Percentiles rank a stretch among this genome's conserved stretches.
Evolutionary conservation across 2,797 vertebrate species (phyloP).

Genomic region (Peromyscus nudipes): DNA sequence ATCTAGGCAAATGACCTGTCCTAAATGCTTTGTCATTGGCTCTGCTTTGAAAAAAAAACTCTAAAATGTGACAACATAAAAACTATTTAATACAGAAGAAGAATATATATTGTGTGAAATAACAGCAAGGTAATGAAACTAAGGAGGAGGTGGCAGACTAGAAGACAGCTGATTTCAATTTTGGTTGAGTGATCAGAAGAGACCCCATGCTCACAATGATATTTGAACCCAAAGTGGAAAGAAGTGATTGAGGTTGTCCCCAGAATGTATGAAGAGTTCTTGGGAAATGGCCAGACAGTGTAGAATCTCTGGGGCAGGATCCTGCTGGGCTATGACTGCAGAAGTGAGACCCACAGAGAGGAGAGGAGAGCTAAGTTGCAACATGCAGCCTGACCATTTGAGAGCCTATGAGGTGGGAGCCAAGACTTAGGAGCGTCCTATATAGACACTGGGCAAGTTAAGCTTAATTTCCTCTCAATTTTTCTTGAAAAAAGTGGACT

Average conservation of each 20-base stretch:
- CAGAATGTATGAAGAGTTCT: not conserved
- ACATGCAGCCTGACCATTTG: not conserved
- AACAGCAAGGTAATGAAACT: not conserved
- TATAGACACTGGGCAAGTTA: not conserved
- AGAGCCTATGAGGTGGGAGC: not conserved
- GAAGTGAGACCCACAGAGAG: not conserved
- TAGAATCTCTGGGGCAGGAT: not conserved
- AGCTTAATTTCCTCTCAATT: not conserved
- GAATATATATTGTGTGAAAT: not conserved
- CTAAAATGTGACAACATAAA: not conserved
- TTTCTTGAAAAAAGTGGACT: not conserved
- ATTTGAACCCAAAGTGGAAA: not conserved
- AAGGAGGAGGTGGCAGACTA: not conserved
- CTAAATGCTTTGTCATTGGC: not conserved
- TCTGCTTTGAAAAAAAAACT: constrained; percentile 3
- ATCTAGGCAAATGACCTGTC: not conserved
- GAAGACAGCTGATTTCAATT: not conserved
- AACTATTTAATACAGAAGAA: not conserved
- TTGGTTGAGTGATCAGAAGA: not conserved
- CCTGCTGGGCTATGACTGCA: not conserved
- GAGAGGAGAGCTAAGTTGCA: not conserved
- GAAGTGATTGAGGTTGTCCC: not conserved
- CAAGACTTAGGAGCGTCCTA: not conserved
- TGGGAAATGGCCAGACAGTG: not conserved
- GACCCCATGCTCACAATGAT: not conserved